Evolutionary conservation across 1,140 invertebrate species (phyloP).

Genomic region (Achroia grisella): DNA sequence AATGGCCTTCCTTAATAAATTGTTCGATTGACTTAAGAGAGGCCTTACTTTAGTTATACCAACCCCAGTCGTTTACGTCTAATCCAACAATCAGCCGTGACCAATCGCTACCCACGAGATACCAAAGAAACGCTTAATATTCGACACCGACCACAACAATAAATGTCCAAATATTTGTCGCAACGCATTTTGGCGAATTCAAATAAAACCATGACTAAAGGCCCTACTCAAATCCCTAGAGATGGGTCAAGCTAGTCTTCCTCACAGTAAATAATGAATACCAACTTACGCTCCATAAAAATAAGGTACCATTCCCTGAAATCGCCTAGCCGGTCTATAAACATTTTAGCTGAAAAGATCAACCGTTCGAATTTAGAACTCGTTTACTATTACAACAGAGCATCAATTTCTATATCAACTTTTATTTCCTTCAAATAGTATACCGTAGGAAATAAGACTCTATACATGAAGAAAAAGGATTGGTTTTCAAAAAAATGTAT

Average conservation of each 20-base stretch:
- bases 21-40: too few species aligned
- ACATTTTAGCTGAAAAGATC: neutral
- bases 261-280: neutral
- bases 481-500: neutral
- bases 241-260: slow-evolving; percentile 38
- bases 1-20: too few species aligned
- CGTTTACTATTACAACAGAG: slow-evolving; percentile 1
- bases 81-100: slow-evolving; percentile 38
- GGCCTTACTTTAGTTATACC: slow-evolving; percentile 4
- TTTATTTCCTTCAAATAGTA: neutral
- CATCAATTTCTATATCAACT: slow-evolving; percentile 8
- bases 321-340: neutral
- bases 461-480: slow-evolving; percentile 2
- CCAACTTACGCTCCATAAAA: neutral
- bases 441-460: slow-evolving; percentile 6
- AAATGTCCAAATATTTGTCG: slow-evolving; percentile 71
- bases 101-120: slow-evolving; percentile 33
- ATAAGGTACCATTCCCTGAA: neutral
- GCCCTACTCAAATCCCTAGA: slow-evolving; percentile 44
- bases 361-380: slow-evolving; percentile 8
- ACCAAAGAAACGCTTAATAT: slow-evolving; percentile 62
- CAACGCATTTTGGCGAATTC: slow-evolving; percentile 55
- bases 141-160: slow-evolving; percentile 57
- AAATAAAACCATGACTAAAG: slow-evolving; percentile 68
- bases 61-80: slow-evolving; percentile 29